Base-by-base conservation (phyloP, 2,888 invertebrate species). In the Syrista parreyssii region DNA sequence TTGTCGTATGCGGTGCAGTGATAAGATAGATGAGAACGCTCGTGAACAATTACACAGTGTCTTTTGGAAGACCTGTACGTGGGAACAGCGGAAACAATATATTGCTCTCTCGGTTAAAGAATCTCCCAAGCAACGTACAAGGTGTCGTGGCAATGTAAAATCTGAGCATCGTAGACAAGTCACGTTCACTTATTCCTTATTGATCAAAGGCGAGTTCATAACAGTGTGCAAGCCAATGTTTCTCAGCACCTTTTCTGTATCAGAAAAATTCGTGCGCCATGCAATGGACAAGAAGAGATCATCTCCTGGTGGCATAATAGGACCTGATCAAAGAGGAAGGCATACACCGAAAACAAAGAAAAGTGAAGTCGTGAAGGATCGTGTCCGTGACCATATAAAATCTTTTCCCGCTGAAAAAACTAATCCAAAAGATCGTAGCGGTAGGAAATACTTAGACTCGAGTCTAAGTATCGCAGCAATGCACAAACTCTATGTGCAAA, bases 201-300 rank as follows among this genome's bases (percentile, higher is more conserved):
- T 86, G 32, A 79, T 85, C 9, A 85, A 86, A 73, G 82, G 82
- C 3, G 84, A 88, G 40, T 85, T 84, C 72, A 84, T 87, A 71
- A 86, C 85, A 9, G 87, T 88, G 12, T 88, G 87, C 79, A 88
- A 88, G 73, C 83, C 83, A 73, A 88, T 88, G 88, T 88, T 88
- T 75, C 83, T 88, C 23, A 87, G 85, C 55, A 88, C 87, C 1
- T 87, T 88, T 73, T 85, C 86, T 0, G 82, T 87, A 23, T 88
- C 87, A 0, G 88, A 88, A 76, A 88, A 88, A 77, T 86, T 88
- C n/a, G 86, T 88, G 33, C 83, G 86, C 9, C 83, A 86, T 11
- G 87, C 84, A 1, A 86, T 88, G 85, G 86, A 85, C 73, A 88
- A 88, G 40, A 88, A 87, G 76, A 79, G 87, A 77, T 77, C 78